Percentiles rank a stretch among this genome's conserved stretches.
Evolutionary conservation across 1,140 invertebrate genomes (phyloP).

Genomic region (Orius insidiosus): DNA sequence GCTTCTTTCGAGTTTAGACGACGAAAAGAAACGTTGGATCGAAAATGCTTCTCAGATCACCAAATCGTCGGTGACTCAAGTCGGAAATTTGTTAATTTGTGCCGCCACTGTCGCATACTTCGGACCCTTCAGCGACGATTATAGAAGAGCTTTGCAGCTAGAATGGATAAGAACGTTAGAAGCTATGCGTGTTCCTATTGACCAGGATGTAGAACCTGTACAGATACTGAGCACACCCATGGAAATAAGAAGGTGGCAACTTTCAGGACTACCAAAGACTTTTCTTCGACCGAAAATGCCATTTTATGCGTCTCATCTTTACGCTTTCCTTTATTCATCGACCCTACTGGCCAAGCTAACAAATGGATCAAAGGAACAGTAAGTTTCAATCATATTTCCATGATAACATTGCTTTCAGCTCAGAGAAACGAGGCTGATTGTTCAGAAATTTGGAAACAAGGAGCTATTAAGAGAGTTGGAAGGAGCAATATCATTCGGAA

Average conservation of each 20-base stretch:
- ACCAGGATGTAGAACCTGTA: conserved; percentile 35
- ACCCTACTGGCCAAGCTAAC: conserved; percentile 50
- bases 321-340: conserved; percentile 50
- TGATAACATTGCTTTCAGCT: too few species aligned
- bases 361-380: conserved; percentile 58
- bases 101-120: conserved; percentile 51
- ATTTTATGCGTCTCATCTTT: conserved; percentile 40
- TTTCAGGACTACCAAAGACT: conserved; percentile 46
- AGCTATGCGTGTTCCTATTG: conserved; percentile 31
- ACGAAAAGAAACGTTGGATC: conserved; percentile 3
- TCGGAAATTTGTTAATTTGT: conserved; percentile 29
- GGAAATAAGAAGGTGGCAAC: conserved; percentile 41
- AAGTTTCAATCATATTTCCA: conserved; percentile 12
- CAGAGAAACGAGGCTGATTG: conserved; percentile 34
- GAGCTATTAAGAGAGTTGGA: conserved; percentile 50
- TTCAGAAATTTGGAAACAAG: conserved; percentile 46
- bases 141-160: conserved; percentile 25
- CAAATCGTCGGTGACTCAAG: too few species aligned
- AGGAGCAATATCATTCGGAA: conserved; percentile 51
- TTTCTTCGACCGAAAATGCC: conserved; percentile 50
- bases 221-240: conserved; percentile 43
- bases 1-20: conserved; percentile 12
- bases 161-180: conserved; percentile 22
- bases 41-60: too few species aligned
- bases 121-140: conserved; percentile 43